Percentiles rank a stretch among this genome's conserved stretches.
Evolutionary conservation across 2,797 vertebrate genomes (phyloP).

Genomic region (Antrozous pallidus): DNA sequence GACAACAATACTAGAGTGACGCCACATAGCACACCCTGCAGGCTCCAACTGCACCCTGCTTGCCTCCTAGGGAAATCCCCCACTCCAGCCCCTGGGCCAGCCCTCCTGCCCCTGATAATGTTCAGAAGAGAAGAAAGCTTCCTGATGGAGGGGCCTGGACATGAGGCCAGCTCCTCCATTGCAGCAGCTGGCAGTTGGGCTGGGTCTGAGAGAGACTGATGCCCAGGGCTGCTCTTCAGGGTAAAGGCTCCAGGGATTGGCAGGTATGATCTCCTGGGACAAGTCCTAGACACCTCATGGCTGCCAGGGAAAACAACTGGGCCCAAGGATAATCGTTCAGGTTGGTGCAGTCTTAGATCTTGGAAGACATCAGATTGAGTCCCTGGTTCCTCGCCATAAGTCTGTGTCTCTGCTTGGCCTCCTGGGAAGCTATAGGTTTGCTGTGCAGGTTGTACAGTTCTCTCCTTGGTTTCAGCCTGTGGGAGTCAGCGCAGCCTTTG

Average conservation of each 20-base stretch:
- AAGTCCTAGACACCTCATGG: not conserved
- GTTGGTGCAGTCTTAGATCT: too few species aligned
- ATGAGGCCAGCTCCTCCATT: too few species aligned
- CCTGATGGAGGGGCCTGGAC: not conserved
- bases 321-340: not conserved
- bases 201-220: too few species aligned
- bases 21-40: not conserved
- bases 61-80: not conserved
- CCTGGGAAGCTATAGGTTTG: not conserved
- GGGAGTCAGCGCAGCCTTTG: not conserved
- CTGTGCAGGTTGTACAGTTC: not conserved
- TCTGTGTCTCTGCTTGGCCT: fast-evolving
- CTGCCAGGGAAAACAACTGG: not conserved
- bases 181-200: not conserved
- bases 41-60: not conserved
- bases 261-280: not conserved
- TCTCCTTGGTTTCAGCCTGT: not conserved
- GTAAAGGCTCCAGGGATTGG: not conserved
- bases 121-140: not conserved
- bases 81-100: not conserved
- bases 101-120: fast-evolving
- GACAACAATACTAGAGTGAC: not conserved
- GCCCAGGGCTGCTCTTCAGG: too few species aligned
- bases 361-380: not conserved
- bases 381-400: not conserved